phyloP scores from a whole-genome alignment of 2,888 invertebrate genomes.

The Rhopalosiphum nymphaeae region DNA sequence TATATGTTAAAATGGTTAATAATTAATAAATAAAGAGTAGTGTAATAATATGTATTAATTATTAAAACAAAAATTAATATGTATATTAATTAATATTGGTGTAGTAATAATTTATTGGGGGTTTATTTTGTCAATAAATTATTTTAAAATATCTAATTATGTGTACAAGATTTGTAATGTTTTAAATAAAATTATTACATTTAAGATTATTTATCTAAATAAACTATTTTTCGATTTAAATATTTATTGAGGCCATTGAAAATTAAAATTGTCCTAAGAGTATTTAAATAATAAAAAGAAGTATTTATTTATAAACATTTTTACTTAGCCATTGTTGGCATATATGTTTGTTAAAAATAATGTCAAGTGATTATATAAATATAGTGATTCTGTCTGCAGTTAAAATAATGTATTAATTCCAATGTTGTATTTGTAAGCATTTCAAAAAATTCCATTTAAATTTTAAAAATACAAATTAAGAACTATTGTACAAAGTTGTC shows the following conservation, averaged over 20 bases:
- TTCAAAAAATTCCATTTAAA: slow-evolving; percentile 47
- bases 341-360: slow-evolving; percentile 58
- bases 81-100: slow-evolving; percentile 34
- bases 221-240: slow-evolving; percentile 24
- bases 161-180: slow-evolving; percentile 42
- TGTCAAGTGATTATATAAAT: slow-evolving; percentile 41
- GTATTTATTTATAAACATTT: slow-evolving; percentile 38
- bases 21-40: slow-evolving; percentile 45
- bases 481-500: slow-evolving; percentile 31
- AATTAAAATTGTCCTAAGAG: neutral
- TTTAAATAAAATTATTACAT: slow-evolving; percentile 48
- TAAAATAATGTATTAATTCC: slow-evolving; percentile 38
- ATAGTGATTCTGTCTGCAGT: neutral
- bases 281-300: slow-evolving; percentile 6
- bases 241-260: neutral
- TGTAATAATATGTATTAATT: slow-evolving; percentile 40
- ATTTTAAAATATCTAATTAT: slow-evolving; percentile 52
- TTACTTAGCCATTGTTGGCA: slow-evolving; percentile 27
- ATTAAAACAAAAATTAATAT: slow-evolving; percentile 35
- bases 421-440: slow-evolving; percentile 49
- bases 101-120: slow-evolving; percentile 46
- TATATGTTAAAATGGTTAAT: slow-evolving; percentile 40
- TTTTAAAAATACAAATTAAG: slow-evolving; percentile 43
- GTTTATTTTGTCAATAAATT: slow-evolving; percentile 18
- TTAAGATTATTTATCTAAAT: slow-evolving; percentile 54